These are phyloP conservation scores for Augochlora pura DNA, from an alignment of 1,140 invertebrate genomes.

Conservation along the genomic window DNA sequence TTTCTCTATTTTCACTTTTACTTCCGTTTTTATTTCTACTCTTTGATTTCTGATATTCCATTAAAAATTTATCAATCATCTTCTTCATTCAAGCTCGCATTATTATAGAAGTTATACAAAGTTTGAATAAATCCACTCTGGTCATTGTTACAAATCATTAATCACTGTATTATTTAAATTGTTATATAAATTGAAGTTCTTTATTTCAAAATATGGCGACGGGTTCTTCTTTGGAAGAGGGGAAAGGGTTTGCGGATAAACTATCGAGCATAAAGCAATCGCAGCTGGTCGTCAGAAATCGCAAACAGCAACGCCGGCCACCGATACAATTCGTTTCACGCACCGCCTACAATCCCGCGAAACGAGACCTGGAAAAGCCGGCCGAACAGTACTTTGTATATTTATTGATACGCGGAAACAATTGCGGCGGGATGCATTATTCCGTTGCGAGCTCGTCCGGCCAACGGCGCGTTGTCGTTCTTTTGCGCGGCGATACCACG, in stretches of 20 bases:
- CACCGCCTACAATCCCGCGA: constrained; percentile 26
- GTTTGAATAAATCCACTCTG: no score
- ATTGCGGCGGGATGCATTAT: constrained; percentile 65
- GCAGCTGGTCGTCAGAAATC: constrained; percentile 9
- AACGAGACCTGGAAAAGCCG: constrained; percentile 45
- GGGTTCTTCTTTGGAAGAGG: constrained; percentile 39
- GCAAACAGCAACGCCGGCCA: constrained; percentile 42
- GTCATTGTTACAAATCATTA: no score
- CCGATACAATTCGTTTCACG: constrained; percentile 54
- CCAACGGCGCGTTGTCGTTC: constrained; percentile 37
- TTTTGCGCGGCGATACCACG: constrained; percentile 10
- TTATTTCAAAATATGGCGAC: background rate
- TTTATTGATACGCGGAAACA: constrained; percentile 68
- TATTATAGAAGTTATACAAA: no score
- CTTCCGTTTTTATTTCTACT: no score
- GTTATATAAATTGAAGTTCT: no score
- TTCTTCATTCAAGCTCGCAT: no score
- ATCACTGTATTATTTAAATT: no score
- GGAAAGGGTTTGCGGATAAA: no score
- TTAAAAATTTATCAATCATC: no score
- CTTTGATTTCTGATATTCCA: no score
- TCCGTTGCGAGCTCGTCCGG: constrained; percentile 40
- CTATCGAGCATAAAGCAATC: constrained; percentile 49
- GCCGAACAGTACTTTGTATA: constrained; percentile 45
- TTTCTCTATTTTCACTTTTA: no score